Evolutionary conservation across 2,888 invertebrate species (phyloP).

Genomic region (Strigamia maritima): DNA sequence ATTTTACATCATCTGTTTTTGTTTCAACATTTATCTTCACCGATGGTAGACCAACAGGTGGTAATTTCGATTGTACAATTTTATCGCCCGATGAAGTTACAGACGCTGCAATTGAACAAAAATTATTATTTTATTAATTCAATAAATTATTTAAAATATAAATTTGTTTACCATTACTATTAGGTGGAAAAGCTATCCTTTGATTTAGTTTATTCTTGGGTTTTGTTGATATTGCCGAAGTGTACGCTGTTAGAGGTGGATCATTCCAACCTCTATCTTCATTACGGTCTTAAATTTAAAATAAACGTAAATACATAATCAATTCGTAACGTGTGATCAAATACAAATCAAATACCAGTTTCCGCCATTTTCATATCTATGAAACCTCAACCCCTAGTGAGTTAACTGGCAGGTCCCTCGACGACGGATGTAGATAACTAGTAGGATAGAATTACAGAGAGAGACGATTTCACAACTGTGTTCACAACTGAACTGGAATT

Average conservation of each 20-base stretch:
- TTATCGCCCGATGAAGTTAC: not conserved
- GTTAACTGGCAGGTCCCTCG: too few relatives aligned
- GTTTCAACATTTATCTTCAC: not conserved
- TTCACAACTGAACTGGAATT: too few relatives aligned
- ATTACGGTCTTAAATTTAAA: not conserved
- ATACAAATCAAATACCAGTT: not conserved
- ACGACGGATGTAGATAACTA: too few relatives aligned
- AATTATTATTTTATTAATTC: not conserved
- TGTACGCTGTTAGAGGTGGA: not conserved
- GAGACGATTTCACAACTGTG: too few relatives aligned
- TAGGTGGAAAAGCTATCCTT: not conserved
- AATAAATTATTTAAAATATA: not conserved
- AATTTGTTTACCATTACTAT: not conserved
- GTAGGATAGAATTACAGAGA: too few relatives aligned
- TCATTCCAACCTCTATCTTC: constrained; percentile 1
- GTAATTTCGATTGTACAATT: not conserved
- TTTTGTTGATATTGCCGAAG: not conserved
- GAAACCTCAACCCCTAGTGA: too few relatives aligned
- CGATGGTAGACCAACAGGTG: not conserved
- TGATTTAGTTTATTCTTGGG: not conserved
- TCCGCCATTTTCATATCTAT: not conserved
- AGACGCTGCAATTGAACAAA: not conserved
- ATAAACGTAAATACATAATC: not conserved
- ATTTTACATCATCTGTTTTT: not conserved
- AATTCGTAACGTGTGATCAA: not conserved